phyloP scores from a whole-genome alignment of 2,888 invertebrate genomes.

The Acrobasis suavella region DNA sequence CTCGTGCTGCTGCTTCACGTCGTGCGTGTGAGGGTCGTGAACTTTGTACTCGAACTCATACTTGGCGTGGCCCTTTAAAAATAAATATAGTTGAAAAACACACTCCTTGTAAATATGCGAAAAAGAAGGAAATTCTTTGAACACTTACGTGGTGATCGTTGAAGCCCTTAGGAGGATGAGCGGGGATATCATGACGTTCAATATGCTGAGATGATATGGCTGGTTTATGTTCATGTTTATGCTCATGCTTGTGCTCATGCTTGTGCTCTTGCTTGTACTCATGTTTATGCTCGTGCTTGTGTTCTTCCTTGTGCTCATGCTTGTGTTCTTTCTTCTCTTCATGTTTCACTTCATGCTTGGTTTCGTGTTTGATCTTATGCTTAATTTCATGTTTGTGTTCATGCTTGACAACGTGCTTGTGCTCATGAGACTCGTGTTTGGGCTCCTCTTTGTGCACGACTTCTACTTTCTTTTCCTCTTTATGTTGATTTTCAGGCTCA shows the following conservation, averaged over 20 bases:
- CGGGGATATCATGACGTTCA: constrained; percentile 18
- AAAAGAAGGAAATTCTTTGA: background rate
- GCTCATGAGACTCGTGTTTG: constrained; percentile 34
- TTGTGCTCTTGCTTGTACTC: constrained; percentile 16
- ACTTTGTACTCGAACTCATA: constrained; percentile 74
- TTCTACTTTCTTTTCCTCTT: constrained; percentile 26
- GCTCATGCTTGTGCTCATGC: constrained; percentile 9
- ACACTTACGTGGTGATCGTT: constrained; percentile 18
- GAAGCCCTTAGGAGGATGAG: constrained; percentile 12
- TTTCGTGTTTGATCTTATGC: constrained; percentile 15
- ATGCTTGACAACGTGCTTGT: constrained; percentile 6
- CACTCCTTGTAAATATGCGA: too few species aligned
- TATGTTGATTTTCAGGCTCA: constrained; percentile 32
- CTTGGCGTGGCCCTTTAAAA: constrained; percentile 57
- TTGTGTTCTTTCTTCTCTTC: constrained; percentile 11
- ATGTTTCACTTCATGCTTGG: constrained; percentile 7
- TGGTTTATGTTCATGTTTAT: constrained; percentile 16
- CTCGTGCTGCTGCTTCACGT: constrained; percentile 76
- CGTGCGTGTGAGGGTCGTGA: constrained; percentile 75
- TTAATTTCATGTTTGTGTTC: constrained; percentile 8
- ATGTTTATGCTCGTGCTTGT: background rate
- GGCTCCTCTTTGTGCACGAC: constrained; percentile 36
- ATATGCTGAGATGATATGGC: constrained; percentile 23
- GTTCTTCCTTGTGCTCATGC: constrained; percentile 7
- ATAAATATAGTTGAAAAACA: background rate